Base-by-base conservation (phyloP, 2,888 invertebrate species). In the Pammene aurita region DNA sequence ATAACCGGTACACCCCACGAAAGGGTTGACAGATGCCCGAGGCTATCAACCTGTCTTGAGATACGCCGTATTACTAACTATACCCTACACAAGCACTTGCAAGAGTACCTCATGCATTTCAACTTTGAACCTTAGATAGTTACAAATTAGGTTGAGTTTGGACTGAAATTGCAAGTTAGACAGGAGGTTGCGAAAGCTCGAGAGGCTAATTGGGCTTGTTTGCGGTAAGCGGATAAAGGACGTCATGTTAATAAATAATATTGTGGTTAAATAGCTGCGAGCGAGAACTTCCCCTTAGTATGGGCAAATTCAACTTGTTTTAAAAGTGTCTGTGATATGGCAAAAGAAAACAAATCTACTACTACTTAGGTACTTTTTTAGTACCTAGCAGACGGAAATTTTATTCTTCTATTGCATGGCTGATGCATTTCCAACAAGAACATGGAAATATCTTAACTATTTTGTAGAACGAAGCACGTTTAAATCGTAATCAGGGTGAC, bases 121-220 rank as follows among this genome's bases (percentile, higher is more conserved):
- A n/a, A 61, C 7, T 9, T 48, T 50, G 7, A 16, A 50, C 35
- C 48, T 50, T 18, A 18, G 0, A 38, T 5, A 1, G 14, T 14
- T 34, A 5, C n/a, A 1, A 0, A 38, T 13, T 38, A 61, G 38
- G 16, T 35, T 18, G 7, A 2, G 2, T 35, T 50, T n/a, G 0
- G 11, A 38, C n/a, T 61, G 46, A 38, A 50, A 14, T 5, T 10
- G 4, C 13, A 13, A 61, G 18, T 18, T 10, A 61, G 7, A 61
- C 16, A 35, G 13, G 61, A 61, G 48, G 16, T 38, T 50, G 35
- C 13, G 38, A 38, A 38, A 13, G 61, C 1, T 50, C 50, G n/a
- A n/a, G 6, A 9, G 16, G n/a, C 77, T 83, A 82, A 84, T 84
- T 84, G 80, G 80, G 70, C 67, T 74, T 81, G 80, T 82, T 79